Percentiles rank a stretch among this genome's conserved stretches.
Conservation (phyloP, 64 coral and sea anemone genomes). For the Acropora tenuis region DNA sequence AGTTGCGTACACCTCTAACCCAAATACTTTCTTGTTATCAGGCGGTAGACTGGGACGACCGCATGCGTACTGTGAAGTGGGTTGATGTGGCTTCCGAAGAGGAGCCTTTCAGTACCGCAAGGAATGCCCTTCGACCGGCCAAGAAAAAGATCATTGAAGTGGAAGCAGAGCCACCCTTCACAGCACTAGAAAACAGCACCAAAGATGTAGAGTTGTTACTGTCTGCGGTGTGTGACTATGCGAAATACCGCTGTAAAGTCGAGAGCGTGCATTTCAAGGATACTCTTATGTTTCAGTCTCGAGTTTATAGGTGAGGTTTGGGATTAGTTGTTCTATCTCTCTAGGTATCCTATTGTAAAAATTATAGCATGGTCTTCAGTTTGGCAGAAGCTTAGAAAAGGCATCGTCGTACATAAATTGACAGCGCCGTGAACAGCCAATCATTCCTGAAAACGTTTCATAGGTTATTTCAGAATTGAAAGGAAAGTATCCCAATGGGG, state of each 20-base stretch:
- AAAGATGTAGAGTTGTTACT: slow-evolving; percentile 78
- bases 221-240: slow-evolving; percentile 83
- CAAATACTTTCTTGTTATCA: neutral
- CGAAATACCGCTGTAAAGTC: slow-evolving; percentile 78
- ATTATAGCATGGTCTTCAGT: neutral
- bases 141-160: slow-evolving; percentile 95
- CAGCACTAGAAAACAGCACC: slow-evolving; percentile 71
- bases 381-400: no score
- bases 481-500: no score
- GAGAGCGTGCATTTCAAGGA: slow-evolving; percentile 91
- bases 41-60: slow-evolving; percentile 96
- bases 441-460: no score
- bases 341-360: neutral
- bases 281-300: slow-evolving; percentile 97
- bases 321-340: neutral
- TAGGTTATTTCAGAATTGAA: no score
- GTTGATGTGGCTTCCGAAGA: slow-evolving; percentile 70
- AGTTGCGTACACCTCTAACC: neutral
- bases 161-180: slow-evolving; percentile 85
- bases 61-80: slow-evolving; percentile 96
- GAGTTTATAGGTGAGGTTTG: slow-evolving; percentile 86
- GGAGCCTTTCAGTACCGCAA: slow-evolving; percentile 37
- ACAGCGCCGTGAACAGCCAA: no score
- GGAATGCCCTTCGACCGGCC: slow-evolving; percentile 57
- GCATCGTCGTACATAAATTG: no score